phyloP scores from a whole-genome alignment of 2,113 vertebrate genomes.

The Thamnophis sirtalis region DNA sequence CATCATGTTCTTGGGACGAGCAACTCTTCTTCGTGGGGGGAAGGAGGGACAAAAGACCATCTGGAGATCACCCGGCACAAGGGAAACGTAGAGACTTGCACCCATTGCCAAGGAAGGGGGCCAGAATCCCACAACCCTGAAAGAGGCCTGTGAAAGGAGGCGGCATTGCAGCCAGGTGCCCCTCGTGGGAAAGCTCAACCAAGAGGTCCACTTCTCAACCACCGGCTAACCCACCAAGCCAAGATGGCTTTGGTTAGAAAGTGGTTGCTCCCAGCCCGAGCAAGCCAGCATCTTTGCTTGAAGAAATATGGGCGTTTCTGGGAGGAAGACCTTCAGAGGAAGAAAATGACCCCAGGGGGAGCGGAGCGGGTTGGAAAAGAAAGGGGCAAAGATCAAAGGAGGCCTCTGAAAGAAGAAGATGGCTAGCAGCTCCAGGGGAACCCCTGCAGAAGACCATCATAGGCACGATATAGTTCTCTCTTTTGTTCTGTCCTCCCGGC shows the following conservation, averaged over 20 bases:
- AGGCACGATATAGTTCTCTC: not conserved
- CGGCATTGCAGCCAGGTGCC: not conserved
- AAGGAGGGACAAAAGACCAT: not conserved
- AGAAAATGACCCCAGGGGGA: not conserved
- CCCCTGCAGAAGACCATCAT: not conserved
- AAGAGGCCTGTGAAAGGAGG: not conserved
- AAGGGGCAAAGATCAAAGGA: not conserved
- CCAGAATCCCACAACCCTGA: no score
- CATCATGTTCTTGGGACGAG: conserved; percentile 18
- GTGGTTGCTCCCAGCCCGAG: not conserved
- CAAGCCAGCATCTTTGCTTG: not conserved
- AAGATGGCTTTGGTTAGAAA: not conserved
- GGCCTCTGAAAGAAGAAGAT: not conserved
- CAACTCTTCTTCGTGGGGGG: conserved; percentile 1
- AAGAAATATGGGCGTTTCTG: not conserved
- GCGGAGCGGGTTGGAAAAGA: not conserved
- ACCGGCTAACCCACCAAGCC: not conserved
- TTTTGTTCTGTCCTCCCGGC: not conserved
- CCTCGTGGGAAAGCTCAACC: not conserved
- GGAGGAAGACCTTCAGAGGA: not conserved
- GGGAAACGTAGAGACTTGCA: not conserved
- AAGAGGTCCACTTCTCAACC: not conserved
- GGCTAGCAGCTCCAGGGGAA: not conserved
- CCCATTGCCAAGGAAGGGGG: not conserved
- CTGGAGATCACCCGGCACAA: not conserved